A percentile compares a stretch with the other conserved stretches of the same genome.
These are phyloP conservation scores for Apis florea DNA, from an alignment of 1,140 invertebrate genomes.

Conservation along the genomic window DNA sequence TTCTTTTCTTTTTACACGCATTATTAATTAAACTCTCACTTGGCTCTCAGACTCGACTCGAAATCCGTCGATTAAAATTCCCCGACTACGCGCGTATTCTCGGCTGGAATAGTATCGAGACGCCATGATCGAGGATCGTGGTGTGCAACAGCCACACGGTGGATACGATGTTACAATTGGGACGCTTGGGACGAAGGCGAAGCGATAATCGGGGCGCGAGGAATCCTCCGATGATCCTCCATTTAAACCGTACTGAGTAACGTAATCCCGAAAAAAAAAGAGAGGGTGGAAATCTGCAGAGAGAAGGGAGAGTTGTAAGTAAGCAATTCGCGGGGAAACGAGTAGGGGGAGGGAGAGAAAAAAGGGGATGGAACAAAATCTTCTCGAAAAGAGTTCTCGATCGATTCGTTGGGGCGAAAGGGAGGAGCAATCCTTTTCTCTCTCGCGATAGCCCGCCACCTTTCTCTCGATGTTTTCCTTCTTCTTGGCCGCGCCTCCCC, in stretches of 20 bases:
- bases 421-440: slow-evolving; percentile 48
- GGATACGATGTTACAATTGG: too few relatives aligned
- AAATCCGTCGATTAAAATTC: too few relatives aligned
- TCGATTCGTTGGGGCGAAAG: slow-evolving; percentile 48
- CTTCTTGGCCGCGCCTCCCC: background rate
- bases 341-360: slow-evolving; percentile 14
- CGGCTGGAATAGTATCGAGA: too few relatives aligned
- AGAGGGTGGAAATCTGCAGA: too few relatives aligned
- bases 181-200: too few relatives aligned
- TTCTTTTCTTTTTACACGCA: too few relatives aligned
- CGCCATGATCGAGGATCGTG: too few relatives aligned
- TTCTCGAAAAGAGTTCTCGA: slow-evolving; percentile 55
- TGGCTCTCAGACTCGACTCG: too few relatives aligned
- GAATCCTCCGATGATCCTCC: background rate
- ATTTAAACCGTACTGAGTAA: background rate
- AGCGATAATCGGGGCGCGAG: background rate
- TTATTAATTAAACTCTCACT: too few relatives aligned
- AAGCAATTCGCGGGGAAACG: slow-evolving; percentile 9
- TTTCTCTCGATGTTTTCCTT: background rate
- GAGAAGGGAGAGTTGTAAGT: background rate
- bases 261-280: background rate
- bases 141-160: too few relatives aligned
- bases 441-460: background rate
- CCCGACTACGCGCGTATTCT: too few relatives aligned
- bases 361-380: slow-evolving; percentile 45